Base-by-base conservation (phyloP, 2,888 invertebrate genomes). In the Lacanobia wlatinum region DNA sequence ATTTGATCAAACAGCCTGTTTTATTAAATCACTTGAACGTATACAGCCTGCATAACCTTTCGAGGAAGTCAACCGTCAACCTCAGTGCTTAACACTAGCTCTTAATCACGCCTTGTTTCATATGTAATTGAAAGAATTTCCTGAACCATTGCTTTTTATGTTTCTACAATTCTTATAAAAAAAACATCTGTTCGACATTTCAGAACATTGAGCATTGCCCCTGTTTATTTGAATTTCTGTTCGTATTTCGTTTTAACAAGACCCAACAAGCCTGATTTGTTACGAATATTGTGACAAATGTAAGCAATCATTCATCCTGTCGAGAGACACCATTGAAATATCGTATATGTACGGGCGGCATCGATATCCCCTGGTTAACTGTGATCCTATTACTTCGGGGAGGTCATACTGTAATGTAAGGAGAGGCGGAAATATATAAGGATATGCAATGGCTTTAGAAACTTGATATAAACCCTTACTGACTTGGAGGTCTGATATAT, bases 241-340 rank as follows among this genome's bases (percentile, higher is more conserved):
- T 16, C 18, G 48, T 18, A 7, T 48, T 48, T 48, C 48, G 18
- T 48, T 48, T 52, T 52, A 56, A 10, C 28, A 9, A 56, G 55
- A 55, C 9, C 55, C 8, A 56, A 56, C 18, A n/a, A 34, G 18
- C 7, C 28, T 4, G 3, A 1, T 34, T 56, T 60, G n/a, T 46
- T n/a, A 34, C 21, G 18, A 52, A 48, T 10, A 6, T 55, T 48
- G 9, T n/a, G 21, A 10, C 6, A 48, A 59, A 53, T 38, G 59
- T 74, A 23, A 21, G 64, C 28, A 14, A 43, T 75, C 34, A 28
- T 23, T 58, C 28, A 67, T 40, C 2, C 56, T 52, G n/a, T 12
- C 50, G 1, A 9, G 16, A 12, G 34, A 9, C 43, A 43, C 14
- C 14, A 16, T 14, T 4, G 40, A 12, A 40, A 43, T 43, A 43